Evolutionary conservation across 2,113 vertebrate species (phyloP), one percentile per base, ranked within the genome.

Genomic region (Andinoacara biseriatus): DNA sequence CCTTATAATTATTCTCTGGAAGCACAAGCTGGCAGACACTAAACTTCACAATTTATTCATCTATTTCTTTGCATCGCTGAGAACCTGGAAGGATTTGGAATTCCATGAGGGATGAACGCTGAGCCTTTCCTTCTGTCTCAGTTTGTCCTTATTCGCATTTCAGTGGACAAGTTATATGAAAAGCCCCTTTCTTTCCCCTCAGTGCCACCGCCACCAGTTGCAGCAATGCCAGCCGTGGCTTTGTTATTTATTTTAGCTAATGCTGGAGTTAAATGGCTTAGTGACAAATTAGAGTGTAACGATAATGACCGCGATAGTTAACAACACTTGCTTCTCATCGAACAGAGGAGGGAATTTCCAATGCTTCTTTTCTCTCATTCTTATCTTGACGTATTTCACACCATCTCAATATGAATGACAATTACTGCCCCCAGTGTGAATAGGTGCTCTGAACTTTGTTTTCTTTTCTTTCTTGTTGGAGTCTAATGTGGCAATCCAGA

Each of bases 211-310:
- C 83, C 84, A 86, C 86, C 76, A 52, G 81, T 61, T 81, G 62
- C 87, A 80, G 74, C 83, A 14, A 46, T 33, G 62, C 78, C 82
- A 80, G 81, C 56, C 76, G 78, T 2, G 63, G 78, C 78, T 92
- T 90, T 92, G 86, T 86, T 61, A 62, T 58, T 74, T 46, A 80
- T 89, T 92, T 87, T 92, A 90, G 94, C 89, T 60, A 38, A 38
- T 38, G 91, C 83, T 22, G 76, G 69, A 82, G 82, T 90, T 92
- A 94, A 94, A 91, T 91, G 91, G 92, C 91, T 93, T 92, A 89
- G 90, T 91, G 92, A 94, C 94, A 94, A 92, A 93, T 92, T 89
- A 90, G 89, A 91, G 90, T 91, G 92, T 91, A 86, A 86, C 81
- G 81, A 90, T 94, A 92, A 94, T 92, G 87, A 87, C 72, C 87